Evolutionary conservation across 2,888 invertebrate genomes (phyloP).

Genomic region (Cryptophagus acutangulus): DNA sequence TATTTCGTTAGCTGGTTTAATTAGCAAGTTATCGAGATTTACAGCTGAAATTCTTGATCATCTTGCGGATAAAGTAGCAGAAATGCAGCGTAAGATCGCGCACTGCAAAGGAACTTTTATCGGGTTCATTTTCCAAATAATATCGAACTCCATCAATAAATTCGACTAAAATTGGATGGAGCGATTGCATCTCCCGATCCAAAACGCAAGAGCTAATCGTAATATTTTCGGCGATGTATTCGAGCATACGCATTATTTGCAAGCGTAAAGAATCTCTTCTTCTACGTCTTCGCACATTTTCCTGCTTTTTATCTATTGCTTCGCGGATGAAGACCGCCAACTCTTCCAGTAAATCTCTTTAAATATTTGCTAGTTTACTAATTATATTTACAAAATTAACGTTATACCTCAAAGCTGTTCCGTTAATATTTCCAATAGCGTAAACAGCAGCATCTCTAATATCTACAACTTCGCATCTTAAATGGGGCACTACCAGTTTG

Average conservation of each 20-base stretch:
- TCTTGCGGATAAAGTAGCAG: constrained; percentile 88
- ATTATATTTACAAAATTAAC: too few relatives aligned
- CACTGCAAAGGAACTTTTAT: constrained; percentile 84
- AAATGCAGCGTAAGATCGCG: constrained; percentile 90
- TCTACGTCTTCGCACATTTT: constrained; percentile 87
- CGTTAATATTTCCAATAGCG: constrained; percentile 93
- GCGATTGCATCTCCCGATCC: constrained; percentile 75
- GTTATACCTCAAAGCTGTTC: constrained; percentile 85
- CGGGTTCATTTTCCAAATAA: constrained; percentile 88
- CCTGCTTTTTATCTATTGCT: constrained; percentile 94
- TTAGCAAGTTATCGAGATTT: constrained; percentile 44
- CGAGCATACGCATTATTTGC: constrained; percentile 85
- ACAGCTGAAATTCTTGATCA: constrained; percentile 91
- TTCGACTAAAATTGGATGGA: constrained; percentile 85
- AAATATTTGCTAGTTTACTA: constrained; percentile 16
- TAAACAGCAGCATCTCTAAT: constrained; percentile 91
- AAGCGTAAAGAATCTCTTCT: constrained; percentile 88
- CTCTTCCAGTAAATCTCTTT: constrained; percentile 94
- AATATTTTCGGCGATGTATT: constrained; percentile 86
- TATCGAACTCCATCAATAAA: constrained; percentile 91
- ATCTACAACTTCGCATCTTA: constrained; percentile 89
- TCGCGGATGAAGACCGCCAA: constrained; percentile 86
- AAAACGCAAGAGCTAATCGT: constrained; percentile 80
- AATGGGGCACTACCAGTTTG: constrained; percentile 85
- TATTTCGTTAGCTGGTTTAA: background rate